Percentiles rank a stretch among this genome's conserved stretches.
These are phyloP conservation scores for Prunella fulvescens DNA, from an alignment of 2,113 vertebrate genomes.

Conservation along the genomic window DNA sequence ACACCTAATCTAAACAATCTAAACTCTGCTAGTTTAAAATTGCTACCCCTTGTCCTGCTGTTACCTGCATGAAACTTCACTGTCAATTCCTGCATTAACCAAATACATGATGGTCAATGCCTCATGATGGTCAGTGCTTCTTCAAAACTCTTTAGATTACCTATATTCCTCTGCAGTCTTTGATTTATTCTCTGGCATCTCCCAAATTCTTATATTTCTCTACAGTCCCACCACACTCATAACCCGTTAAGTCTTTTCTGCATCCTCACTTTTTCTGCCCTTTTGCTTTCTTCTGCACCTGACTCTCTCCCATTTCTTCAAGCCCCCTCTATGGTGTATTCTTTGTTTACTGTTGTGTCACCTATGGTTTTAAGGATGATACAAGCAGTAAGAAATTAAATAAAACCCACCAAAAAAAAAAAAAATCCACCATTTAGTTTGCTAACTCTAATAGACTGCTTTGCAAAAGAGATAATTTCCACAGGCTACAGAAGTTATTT, in stretches of 20 bases:
- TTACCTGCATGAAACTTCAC: not conserved
- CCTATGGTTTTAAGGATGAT: not conserved
- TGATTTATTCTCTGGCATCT: not conserved
- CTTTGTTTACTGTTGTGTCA: not conserved
- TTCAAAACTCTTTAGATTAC: not conserved
- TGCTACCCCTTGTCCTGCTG: not conserved
- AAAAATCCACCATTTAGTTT: not conserved
- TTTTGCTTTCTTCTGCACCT: not conserved
- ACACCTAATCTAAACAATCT: not conserved
- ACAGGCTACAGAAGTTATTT: conserved; percentile 78
- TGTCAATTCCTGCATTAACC: not conserved
- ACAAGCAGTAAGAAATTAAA: not conserved
- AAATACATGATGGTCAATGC: not conserved
- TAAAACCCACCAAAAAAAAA: not conserved
- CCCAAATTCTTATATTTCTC: not conserved
- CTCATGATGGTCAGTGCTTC: not conserved
- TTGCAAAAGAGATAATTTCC: conserved; percentile 73
- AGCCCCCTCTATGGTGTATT: not conserved
- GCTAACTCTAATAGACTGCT: conserved; percentile 63
- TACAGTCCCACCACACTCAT: not conserved
- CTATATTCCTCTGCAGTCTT: not conserved
- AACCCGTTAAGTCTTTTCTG: not conserved
- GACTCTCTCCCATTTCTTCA: not conserved
- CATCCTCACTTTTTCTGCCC: not conserved
- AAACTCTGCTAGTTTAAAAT: not conserved